Conservation (phyloP, 2,888 invertebrate species). For the Azorinus chamasolen region DNA sequence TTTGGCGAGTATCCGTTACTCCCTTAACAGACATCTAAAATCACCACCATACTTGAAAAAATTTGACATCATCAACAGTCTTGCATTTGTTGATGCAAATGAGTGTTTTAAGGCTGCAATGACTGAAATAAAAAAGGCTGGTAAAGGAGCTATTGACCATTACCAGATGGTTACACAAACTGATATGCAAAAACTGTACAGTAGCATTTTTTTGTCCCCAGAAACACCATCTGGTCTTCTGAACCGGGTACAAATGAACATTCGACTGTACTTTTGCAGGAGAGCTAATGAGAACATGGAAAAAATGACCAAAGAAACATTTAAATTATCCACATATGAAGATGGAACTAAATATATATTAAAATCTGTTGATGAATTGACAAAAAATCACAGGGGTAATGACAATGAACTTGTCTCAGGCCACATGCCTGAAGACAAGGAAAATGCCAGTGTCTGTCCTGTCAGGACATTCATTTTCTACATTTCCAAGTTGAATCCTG, state of each 20-base stretch:
- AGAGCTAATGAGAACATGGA: slow-evolving; percentile 25
- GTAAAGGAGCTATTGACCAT: slow-evolving; percentile 10
- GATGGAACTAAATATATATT: slow-evolving; percentile 4
- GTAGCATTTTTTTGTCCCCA: neutral
- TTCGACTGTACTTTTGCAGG: slow-evolving; percentile 4
- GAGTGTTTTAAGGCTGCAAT: slow-evolving; percentile 10
- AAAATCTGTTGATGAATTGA: slow-evolving; percentile 8
- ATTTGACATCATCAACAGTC: slow-evolving; percentile 5
- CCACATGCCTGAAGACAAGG: no score
- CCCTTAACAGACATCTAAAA: slow-evolving; percentile 19
- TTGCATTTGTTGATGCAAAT: slow-evolving; percentile 15
- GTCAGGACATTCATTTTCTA: slow-evolving; percentile 5
- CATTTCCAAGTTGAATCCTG: slow-evolving; percentile 18
- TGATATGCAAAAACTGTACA: slow-evolving; percentile 8
- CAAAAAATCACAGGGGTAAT: neutral
- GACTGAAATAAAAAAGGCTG: slow-evolving; percentile 14
- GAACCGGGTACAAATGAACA: slow-evolving; percentile 19
- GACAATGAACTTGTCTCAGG: neutral
- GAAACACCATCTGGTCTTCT: slow-evolving; percentile 14
- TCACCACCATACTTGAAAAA: slow-evolving; percentile 15
- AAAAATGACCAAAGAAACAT: slow-evolving; percentile 22
- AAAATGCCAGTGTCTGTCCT: slow-evolving; percentile 22
- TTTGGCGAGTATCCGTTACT: neutral
- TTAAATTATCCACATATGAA: slow-evolving; percentile 1
- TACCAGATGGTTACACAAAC: neutral